Evolutionary conservation across 2,797 vertebrate genomes (phyloP), one percentile per base, ranked within the genome.

Genomic region (Yasuhikotakia modesta): DNA sequence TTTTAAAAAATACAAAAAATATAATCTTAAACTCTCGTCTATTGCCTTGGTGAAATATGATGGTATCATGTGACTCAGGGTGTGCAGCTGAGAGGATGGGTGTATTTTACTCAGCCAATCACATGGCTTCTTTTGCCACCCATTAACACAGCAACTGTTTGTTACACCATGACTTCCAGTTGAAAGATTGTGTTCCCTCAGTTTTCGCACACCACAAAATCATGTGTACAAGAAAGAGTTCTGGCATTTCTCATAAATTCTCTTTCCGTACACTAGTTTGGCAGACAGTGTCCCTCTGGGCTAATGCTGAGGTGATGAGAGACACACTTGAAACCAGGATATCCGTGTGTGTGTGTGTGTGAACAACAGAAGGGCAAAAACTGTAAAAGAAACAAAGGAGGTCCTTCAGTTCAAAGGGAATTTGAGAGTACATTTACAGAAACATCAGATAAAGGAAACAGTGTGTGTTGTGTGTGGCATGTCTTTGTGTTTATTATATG

Each of bases 31-130:
- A 11, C 2, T 32, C 1, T 12, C 35, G 24, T 50, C 45, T 22
- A 46, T 13, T 27, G 27, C 17, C 4, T 11, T 39, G 19, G 1
- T 76, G 65, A 69, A 68, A 76, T 35, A 80, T 65, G 11, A 52
- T 83, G 70, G 14, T 58, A 27, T 91, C 85, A 11, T 78, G 77
- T 91, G 81, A 87, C 90, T 65, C 19, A 30, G 64, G n/a, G 0
- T 57, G 35, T 35, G 1, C 35, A 35, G 35, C 35, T 78, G 68
- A 27, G 39, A 64, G 84, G 79, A 82, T 85, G 87, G 89, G 89
- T 32, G 88, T 89, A 88, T 77, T 78, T 73, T 78, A 73, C 71
- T 88, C 85, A 86, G 84, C 91, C 82, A 92, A 92, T 91, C 89
- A 86, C 65, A 87, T 30, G 24, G 11, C 73, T 81, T 53, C 2